These are phyloP conservation scores for Syrphus vitripennis DNA, from an alignment of 2,888 invertebrate genomes.

Conservation along the genomic window DNA sequence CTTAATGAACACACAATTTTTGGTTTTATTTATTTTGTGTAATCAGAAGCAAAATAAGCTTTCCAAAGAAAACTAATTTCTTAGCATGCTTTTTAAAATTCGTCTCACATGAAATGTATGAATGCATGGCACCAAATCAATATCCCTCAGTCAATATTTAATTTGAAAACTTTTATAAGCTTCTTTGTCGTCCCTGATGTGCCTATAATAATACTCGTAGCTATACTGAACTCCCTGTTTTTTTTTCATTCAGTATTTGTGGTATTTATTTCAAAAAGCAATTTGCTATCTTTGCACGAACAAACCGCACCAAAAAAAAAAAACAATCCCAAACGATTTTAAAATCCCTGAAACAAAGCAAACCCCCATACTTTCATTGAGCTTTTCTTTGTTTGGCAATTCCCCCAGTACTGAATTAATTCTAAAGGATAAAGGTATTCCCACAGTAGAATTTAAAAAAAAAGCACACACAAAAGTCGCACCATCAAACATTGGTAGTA, in stretches of 20 bases:
- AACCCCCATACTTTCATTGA: constrained; percentile 6
- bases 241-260: not conserved
- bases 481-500: constrained; percentile 15
- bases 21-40: too few relatives aligned
- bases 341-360: not conserved
- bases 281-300: constrained; percentile 52
- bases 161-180: constrained; percentile 23
- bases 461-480: not conserved
- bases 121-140: constrained; percentile 39
- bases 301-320: not conserved
- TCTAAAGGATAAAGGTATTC: constrained; percentile 25
- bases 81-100: not conserved
- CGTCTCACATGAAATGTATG: not conserved
- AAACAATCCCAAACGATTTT: not conserved
- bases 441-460: not conserved
- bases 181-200: not conserved
- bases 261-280: constrained; percentile 59
- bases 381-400: constrained; percentile 41
- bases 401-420: constrained; percentile 19
- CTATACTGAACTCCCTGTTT: not conserved
- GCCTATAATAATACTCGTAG: too few relatives aligned
- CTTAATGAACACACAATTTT: too few relatives aligned
- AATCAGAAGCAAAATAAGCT: too few relatives aligned
- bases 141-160: constrained; percentile 56
- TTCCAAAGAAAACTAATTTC: too few relatives aligned